Conservation (phyloP, 2,113 vertebrate species). For the Pandion haliaetus region DNA sequence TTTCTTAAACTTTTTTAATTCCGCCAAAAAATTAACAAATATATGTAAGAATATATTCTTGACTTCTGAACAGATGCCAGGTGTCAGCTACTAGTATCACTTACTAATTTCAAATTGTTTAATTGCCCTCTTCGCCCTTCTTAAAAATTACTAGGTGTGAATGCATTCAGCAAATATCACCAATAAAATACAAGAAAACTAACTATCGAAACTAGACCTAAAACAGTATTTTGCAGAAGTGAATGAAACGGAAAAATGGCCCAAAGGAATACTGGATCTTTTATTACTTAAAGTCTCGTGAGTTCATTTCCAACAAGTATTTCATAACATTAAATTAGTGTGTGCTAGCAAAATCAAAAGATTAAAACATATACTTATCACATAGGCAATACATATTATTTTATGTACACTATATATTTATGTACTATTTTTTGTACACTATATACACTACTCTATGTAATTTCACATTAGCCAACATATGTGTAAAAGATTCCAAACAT, state of each 20-base stretch:
- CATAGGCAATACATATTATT: not conserved
- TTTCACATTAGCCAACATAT: not conserved
- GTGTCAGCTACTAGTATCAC: not conserved
- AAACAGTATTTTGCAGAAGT: not conserved
- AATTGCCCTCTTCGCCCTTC: not conserved
- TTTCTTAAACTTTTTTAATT: not conserved
- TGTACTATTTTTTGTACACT: not conserved
- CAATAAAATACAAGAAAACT: not conserved
- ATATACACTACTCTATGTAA: not conserved
- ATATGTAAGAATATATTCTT: not conserved
- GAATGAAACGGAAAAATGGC: not conserved
- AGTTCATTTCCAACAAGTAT: not conserved
- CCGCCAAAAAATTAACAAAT: not conserved
- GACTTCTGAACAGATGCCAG: not conserved
- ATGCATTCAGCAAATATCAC: not conserved
- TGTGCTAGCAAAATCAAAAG: not conserved
- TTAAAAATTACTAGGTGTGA: not conserved
- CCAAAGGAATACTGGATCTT: not conserved
- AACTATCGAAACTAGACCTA: not conserved
- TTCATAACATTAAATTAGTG: not conserved
- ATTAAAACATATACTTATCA: not conserved
- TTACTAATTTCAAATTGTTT: not conserved
- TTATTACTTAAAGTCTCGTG: not conserved
- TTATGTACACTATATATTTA: not conserved
- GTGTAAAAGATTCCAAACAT: not conserved